Conservation (phyloP, 2,888 invertebrate species). For the Sthenelais limicola region DNA sequence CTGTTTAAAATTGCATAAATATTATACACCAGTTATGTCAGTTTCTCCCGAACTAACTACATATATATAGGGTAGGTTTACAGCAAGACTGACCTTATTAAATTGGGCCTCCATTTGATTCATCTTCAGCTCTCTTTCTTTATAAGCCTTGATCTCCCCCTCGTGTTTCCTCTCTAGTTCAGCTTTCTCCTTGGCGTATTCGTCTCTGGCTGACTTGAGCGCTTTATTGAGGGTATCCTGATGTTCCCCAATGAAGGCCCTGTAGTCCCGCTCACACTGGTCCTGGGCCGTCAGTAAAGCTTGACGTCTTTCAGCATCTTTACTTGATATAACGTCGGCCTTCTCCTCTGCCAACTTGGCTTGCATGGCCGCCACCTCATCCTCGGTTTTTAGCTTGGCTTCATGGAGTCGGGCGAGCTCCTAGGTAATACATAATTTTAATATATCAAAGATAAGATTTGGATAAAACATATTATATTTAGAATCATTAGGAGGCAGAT, state of each 20-base stretch:
- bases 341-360: slow-evolving; percentile 53
- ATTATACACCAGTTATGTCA: too few relatives aligned
- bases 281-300: slow-evolving; percentile 54
- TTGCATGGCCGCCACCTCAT: slow-evolving; percentile 50
- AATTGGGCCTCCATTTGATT: not conserved
- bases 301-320: slow-evolving; percentile 55
- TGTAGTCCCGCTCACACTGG: slow-evolving; percentile 58
- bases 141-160: not conserved
- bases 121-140: slow-evolving; percentile 11
- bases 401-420: slow-evolving; percentile 46
- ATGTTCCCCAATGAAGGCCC: slow-evolving; percentile 58
- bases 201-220: slow-evolving; percentile 57
- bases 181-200: slow-evolving; percentile 59
- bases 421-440: not conserved
- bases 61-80: too few relatives aligned
- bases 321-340: slow-evolving; percentile 53
- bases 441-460: too few relatives aligned
- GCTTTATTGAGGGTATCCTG: slow-evolving; percentile 61
- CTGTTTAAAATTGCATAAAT: too few relatives aligned
- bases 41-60: too few relatives aligned
- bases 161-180: slow-evolving; percentile 27
- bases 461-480: too few relatives aligned
- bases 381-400: slow-evolving; percentile 49
- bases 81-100: slow-evolving; percentile 12
- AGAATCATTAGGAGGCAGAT: too few relatives aligned